Evolutionary conservation across 1,140 invertebrate genomes (phyloP), one percentile per base, ranked within the genome.

Genomic region (Drosophila mojavensis): DNA sequence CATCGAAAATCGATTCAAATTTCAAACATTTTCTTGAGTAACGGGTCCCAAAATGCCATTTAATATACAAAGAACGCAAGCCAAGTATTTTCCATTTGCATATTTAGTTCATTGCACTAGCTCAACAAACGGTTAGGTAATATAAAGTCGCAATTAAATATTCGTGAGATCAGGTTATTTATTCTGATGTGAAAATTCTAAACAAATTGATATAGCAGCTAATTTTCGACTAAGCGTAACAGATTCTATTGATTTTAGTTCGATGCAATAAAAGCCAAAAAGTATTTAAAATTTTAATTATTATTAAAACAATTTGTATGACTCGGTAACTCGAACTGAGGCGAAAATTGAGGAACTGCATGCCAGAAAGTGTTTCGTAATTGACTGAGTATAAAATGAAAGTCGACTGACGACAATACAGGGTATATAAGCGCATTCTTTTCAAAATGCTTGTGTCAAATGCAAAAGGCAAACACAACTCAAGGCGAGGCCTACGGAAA

Each of bases 401-500:
- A 80, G 64, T 70, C 61, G 72, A 55, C 45, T 28, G 56, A 51
- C 47, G 39, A 24, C 55, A 58, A 11, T 28, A 4, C 43, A 43
- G 70, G 33, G 33, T 33, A 33, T 33, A 9, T 10, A 75, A 70
- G 11, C 5, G n/a, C 43, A 47, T 47, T 47, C 43, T 17, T 17
- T 47, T 9, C n/a, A 20, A 17, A 47, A 15, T 47, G 43, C 74
- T 75, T 51, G 73, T 78, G 76, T 60, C 15, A 81, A 81, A 68
- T 73, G 63, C 61, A 73, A 82, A 74, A 58, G 65, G 71, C 75
- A 85, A 72, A 55, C 70, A 72, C 43, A 75, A 41, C 43, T 86
- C 83, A 75, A 82, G 81, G 81, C 83, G 66, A 58, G 70, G 80
- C 73, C 50, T 17, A 33, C 20, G 63, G 59, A 76, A 79, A 79